phyloP scores from a whole-genome alignment of 1,140 invertebrate species.

The Hormaphis cornu region DNA sequence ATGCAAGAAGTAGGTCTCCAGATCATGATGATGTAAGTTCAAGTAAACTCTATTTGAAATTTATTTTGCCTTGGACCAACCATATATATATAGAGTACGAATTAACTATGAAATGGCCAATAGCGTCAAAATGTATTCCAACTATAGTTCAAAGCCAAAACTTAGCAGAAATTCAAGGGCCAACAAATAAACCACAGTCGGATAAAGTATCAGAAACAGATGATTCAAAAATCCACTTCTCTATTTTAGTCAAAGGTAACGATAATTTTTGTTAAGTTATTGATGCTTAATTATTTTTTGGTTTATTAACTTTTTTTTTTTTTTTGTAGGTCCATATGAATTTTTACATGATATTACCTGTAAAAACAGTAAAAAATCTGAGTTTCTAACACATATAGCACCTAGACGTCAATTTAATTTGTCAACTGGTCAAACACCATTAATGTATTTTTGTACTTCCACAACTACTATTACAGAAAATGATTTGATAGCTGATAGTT shows the following conservation, averaged over 20 bases:
- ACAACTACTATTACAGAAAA: constrained; percentile 15
- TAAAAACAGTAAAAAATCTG: constrained; percentile 39
- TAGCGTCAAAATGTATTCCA: not conserved
- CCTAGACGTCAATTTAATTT: constrained; percentile 2
- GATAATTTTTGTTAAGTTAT: not conserved
- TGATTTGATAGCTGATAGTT: not conserved
- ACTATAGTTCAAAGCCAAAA: not conserved
- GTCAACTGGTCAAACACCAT: constrained; percentile 1
- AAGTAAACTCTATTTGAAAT: constrained; percentile 51
- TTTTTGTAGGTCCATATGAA: constrained; percentile 58
- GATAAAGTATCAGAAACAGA: not conserved
- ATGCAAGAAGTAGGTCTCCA: constrained; percentile 41
- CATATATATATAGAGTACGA: constrained; percentile 64
- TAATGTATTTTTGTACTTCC: not conserved
- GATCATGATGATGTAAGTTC: not conserved
- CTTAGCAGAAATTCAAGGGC: not conserved
- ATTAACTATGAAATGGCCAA: constrained; percentile 53
- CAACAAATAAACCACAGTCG: not conserved
- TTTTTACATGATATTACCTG: constrained; percentile 72
- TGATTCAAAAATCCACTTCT: not conserved
- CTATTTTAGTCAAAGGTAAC: constrained; percentile 12
- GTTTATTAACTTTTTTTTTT: not conserved
- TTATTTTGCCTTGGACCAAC: constrained; percentile 65
- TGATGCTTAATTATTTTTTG: not conserved
- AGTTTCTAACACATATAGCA: not conserved